phyloP scores from a whole-genome alignment of 1,140 invertebrate genomes.

The Ips typographus region DNA sequence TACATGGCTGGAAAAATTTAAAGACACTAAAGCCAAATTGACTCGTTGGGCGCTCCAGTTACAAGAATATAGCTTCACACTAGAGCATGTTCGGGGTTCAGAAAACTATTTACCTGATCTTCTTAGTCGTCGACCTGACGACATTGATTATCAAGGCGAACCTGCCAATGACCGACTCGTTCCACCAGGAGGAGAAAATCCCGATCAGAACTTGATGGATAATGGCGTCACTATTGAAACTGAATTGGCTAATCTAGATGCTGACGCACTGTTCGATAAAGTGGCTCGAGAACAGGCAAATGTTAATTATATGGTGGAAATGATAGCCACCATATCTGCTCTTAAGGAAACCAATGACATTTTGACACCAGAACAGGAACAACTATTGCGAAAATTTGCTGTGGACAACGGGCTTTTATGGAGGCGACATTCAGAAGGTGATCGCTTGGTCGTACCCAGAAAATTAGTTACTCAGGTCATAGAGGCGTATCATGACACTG shows the following conservation, averaged over 20 bases:
- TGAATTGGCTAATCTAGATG: background rate
- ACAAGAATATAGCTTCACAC: slow-evolving; percentile 40
- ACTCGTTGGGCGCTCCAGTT: slow-evolving; percentile 40
- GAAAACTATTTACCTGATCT: slow-evolving; percentile 42
- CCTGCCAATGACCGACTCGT: background rate
- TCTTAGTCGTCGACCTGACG: slow-evolving; percentile 13
- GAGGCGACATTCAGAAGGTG: background rate
- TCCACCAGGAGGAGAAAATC: background rate
- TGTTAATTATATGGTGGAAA: background rate
- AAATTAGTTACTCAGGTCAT: background rate
- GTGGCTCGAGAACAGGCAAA: background rate
- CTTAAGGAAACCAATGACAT: too few relatives aligned
- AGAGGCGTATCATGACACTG: background rate
- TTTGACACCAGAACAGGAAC: too few relatives aligned
- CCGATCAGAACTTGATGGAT: background rate
- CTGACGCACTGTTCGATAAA: background rate
- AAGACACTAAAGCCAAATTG: too few relatives aligned
- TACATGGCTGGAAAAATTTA: too few relatives aligned
- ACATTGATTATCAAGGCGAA: background rate
- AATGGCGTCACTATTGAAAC: too few relatives aligned
- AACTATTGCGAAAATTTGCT: too few relatives aligned
- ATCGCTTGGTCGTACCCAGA: background rate
- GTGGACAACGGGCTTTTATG: background rate
- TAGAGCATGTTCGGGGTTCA: slow-evolving; percentile 40
- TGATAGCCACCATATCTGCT: too few relatives aligned